phyloP scores from a whole-genome alignment of 2,797 vertebrate species.

The Anolis apletophallus region DNA sequence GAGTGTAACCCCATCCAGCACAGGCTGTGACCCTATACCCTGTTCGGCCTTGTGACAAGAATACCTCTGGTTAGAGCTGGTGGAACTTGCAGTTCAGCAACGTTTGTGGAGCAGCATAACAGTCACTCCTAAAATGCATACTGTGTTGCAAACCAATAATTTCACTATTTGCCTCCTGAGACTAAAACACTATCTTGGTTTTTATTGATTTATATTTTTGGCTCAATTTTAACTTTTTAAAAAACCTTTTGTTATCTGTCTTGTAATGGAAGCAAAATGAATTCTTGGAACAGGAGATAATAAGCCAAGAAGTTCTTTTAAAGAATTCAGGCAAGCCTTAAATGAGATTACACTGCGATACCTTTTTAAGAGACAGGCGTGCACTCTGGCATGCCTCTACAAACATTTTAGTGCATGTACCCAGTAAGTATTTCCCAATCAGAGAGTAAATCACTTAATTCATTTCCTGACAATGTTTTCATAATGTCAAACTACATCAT shows the following conservation, averaged over 20 bases:
- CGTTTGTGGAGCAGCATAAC: too few relatives aligned
- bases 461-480: conserved; percentile 59
- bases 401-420: conserved; percentile 58
- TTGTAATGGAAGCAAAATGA: neutral
- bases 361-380: conserved; percentile 11
- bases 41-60: too few relatives aligned
- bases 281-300: neutral
- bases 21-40: too few relatives aligned
- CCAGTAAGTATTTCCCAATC: conserved; percentile 62
- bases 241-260: neutral
- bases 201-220: neutral
- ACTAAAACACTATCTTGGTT: neutral
- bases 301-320: conserved; percentile 41
- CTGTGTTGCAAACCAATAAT: neutral
- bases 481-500: conserved; percentile 49
- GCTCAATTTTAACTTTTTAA: neutral
- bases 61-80: too few relatives aligned
- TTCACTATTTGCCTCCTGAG: neutral
- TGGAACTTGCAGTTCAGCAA: too few relatives aligned
- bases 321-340: conserved; percentile 13
- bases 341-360: conserved; percentile 44
- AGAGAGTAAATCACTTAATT: conserved; percentile 55
- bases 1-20: too few relatives aligned
- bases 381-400: conserved; percentile 48
- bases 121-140: neutral